Conservation (phyloP, 2,888 invertebrate genomes). For the Drosophila neutralis region DNA sequence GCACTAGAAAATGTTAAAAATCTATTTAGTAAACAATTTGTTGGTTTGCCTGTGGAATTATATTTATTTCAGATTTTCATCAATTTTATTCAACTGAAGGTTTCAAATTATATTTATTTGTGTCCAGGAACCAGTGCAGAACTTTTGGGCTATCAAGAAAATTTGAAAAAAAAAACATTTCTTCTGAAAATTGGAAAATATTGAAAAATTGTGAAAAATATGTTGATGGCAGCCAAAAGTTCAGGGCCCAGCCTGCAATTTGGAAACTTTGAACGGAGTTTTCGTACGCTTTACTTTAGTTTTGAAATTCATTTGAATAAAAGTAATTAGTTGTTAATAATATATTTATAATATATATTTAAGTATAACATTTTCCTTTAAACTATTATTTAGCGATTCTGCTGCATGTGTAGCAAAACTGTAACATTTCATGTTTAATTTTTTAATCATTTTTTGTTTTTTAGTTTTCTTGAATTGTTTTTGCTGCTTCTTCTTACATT, state of each 20-base stretch:
- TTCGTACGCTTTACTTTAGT: constrained; percentile 38
- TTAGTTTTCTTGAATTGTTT: constrained; percentile 19
- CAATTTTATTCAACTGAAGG: constrained; percentile 25
- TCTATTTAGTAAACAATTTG: constrained; percentile 53
- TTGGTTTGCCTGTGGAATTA: constrained; percentile 34
- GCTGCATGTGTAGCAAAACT: constrained; percentile 62
- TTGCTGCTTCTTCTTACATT: constrained; percentile 40
- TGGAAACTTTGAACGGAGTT: constrained; percentile 17
- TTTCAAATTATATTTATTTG: constrained; percentile 19
- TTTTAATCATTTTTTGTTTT: constrained; percentile 36
- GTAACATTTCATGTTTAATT: constrained; percentile 57
- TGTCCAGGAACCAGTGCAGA: constrained; percentile 2
- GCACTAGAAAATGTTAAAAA: constrained; percentile 71
- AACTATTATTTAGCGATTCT: constrained; percentile 72
- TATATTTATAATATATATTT: constrained; percentile 61
- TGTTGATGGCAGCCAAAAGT: constrained; percentile 7
- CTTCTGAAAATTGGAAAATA: not conserved
- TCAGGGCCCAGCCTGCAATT: constrained; percentile 7
- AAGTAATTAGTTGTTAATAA: constrained; percentile 48
- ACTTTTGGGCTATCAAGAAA: not conserved
- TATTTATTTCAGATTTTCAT: constrained; percentile 7
- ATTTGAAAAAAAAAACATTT: not conserved
- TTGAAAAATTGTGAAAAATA: not conserved
- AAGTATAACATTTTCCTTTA: constrained; percentile 72
- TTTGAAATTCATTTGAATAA: constrained; percentile 55